These are phyloP conservation scores for Leptinotarsa peninsularis DNA, from an alignment of 2,888 invertebrate genomes.

Conservation along the genomic window DNA sequence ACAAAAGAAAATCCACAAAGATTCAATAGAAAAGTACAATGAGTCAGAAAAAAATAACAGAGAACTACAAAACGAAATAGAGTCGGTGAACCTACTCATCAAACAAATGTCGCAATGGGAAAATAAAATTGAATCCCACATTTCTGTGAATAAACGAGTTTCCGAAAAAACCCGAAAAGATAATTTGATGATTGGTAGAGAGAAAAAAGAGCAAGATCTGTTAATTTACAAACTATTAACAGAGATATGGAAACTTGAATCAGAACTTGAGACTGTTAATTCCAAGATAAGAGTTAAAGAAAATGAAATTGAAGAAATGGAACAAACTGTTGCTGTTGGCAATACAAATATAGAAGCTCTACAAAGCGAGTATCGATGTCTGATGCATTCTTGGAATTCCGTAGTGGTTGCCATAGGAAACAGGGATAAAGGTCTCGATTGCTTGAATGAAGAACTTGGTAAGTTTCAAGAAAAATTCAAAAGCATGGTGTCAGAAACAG, in stretches of 20 bases:
- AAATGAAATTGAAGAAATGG: conserved; percentile 71
- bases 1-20: conserved; percentile 67
- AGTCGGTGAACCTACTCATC: conserved; percentile 70
- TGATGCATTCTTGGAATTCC: conserved; percentile 81
- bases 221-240: conserved; percentile 74
- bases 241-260: conserved; percentile 78
- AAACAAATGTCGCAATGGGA: conserved; percentile 74
- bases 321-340: conserved; percentile 75
- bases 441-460: conserved; percentile 69
- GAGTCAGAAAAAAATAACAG: conserved; percentile 64
- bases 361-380: conserved; percentile 76
- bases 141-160: conserved; percentile 74
- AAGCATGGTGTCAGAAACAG: conserved; percentile 68
- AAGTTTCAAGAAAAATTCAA: conserved; percentile 65
- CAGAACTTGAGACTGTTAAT: conserved; percentile 73
- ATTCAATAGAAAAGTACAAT: conserved; percentile 65
- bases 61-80: conserved; percentile 71
- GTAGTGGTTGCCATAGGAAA: conserved; percentile 78
- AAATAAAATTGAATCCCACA: conserved; percentile 72
- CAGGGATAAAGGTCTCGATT: conserved; percentile 75
- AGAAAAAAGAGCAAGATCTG: conserved; percentile 70
- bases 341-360: conserved; percentile 80
- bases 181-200: conserved; percentile 69
- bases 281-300: conserved; percentile 77
- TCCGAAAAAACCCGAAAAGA: conserved; percentile 74